Conservation (phyloP, 2,113 vertebrate species). For the Plecotus auritus region DNA sequence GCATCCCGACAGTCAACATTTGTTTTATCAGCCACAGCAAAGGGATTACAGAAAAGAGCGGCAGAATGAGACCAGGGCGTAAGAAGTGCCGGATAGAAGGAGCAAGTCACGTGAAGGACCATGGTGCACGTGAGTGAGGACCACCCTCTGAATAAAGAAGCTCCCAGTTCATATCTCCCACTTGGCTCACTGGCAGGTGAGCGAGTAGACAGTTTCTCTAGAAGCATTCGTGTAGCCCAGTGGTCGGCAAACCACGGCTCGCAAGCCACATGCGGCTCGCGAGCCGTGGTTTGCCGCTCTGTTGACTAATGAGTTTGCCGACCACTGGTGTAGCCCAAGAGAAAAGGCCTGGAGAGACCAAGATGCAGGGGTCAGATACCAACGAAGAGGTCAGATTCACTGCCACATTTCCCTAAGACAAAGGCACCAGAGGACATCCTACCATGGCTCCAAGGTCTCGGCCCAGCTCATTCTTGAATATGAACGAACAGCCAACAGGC, state of each 20-base stretch:
- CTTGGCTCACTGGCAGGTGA: background rate
- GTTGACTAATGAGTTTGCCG: too few relatives aligned
- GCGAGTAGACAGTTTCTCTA: background rate
- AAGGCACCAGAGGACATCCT: background rate
- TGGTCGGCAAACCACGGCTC: too few relatives aligned
- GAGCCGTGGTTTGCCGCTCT: too few relatives aligned
- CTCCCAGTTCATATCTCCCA: background rate
- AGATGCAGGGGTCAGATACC: background rate
- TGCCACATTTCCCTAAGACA: background rate
- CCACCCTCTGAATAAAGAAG: too few relatives aligned
- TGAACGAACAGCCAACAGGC: background rate
- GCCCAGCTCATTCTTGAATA: background rate
- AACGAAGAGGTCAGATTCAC: background rate
- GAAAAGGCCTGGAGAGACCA: background rate
- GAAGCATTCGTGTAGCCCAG: accelerated
- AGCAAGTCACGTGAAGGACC: background rate
- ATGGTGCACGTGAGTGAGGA: accelerated
- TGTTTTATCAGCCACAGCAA: background rate
- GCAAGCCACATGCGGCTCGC: too few relatives aligned
- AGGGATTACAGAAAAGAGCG: background rate
- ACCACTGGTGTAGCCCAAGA: background rate
- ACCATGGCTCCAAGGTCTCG: accelerated
- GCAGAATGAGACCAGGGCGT: accelerated
- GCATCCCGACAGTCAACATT: accelerated
- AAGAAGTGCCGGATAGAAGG: too few relatives aligned